Evolutionary conservation across 1,140 invertebrate species (phyloP).

Genomic region (Orchesella cincta): DNA sequence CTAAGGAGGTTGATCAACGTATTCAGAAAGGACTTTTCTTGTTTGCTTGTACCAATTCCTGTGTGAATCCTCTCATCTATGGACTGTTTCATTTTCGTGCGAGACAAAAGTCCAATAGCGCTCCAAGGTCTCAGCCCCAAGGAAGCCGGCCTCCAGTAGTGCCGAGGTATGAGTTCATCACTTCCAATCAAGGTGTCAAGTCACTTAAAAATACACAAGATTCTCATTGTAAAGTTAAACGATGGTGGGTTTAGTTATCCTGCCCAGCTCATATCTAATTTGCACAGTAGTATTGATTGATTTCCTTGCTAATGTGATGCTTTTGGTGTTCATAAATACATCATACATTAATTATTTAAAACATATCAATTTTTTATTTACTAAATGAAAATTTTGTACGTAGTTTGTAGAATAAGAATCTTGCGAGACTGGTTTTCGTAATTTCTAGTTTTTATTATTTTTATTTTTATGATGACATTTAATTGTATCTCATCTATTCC

Average conservation of each 20-base stretch:
- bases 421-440: too few species aligned
- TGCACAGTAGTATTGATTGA: too few species aligned
- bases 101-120: neutral
- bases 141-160: neutral
- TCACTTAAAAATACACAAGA: neutral
- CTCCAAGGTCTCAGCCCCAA: neutral
- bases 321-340: too few species aligned
- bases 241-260: too few species aligned
- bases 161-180: neutral
- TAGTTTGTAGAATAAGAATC: neutral
- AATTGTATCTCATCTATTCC: too few species aligned
- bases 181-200: neutral
- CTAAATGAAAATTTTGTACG: too few species aligned
- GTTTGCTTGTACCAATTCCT: constrained; percentile 90
- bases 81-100: constrained; percentile 41
- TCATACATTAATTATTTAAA: too few species aligned
- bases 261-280: too few species aligned
- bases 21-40: constrained; percentile 84
- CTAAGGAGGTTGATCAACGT: constrained; percentile 70
- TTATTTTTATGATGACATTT: neutral
- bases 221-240: too few species aligned
- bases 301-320: too few species aligned
- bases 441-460: neutral
- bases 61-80: constrained; percentile 41
- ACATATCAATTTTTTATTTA: too few species aligned